Evolutionary conservation across 1,140 invertebrate genomes (phyloP).

Genomic region (Drosophila burlai): DNA sequence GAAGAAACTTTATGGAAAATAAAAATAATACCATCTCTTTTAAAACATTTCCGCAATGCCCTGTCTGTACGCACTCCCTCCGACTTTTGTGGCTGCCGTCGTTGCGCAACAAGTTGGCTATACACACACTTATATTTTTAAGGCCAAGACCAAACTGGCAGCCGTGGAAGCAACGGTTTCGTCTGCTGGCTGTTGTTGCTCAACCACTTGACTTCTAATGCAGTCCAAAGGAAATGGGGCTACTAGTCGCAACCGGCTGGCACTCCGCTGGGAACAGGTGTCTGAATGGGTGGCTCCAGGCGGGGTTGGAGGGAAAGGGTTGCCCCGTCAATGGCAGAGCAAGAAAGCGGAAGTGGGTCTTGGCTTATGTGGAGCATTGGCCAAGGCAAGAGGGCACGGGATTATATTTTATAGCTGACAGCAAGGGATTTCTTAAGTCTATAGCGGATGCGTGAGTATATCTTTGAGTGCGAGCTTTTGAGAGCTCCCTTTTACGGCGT

Average conservation of each 20-base stretch:
- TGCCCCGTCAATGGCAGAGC: background rate
- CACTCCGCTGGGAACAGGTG: constrained; percentile 26
- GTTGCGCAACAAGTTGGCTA: constrained; percentile 69
- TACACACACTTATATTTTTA: constrained; percentile 41
- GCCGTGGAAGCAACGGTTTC: constrained; percentile 29
- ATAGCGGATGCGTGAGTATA: constrained; percentile 35
- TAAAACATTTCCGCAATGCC: background rate
- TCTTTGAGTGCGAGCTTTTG: constrained; percentile 22
- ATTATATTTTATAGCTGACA: constrained; percentile 47
- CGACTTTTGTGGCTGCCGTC: constrained; percentile 12
- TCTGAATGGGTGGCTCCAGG: constrained; percentile 4
- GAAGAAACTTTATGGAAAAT: background rate
- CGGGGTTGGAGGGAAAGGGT: constrained; percentile 25
- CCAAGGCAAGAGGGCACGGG: constrained; percentile 65
- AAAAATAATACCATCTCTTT: background rate
- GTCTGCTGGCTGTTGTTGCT: constrained; percentile 30
- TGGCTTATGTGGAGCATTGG: constrained; percentile 50
- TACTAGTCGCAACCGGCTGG: constrained; percentile 54
- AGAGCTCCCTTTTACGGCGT: constrained; percentile 2
- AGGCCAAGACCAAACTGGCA: constrained; percentile 59
- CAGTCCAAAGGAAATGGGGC: constrained; percentile 71
- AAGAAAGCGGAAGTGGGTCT: constrained; percentile 48
- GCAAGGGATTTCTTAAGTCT: constrained; percentile 38
- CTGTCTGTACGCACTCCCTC: constrained; percentile 1
- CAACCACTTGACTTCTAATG: constrained; percentile 73